Evolutionary conservation across 1,140 invertebrate genomes (phyloP).

Genomic region (Drosophila yakuba): DNA sequence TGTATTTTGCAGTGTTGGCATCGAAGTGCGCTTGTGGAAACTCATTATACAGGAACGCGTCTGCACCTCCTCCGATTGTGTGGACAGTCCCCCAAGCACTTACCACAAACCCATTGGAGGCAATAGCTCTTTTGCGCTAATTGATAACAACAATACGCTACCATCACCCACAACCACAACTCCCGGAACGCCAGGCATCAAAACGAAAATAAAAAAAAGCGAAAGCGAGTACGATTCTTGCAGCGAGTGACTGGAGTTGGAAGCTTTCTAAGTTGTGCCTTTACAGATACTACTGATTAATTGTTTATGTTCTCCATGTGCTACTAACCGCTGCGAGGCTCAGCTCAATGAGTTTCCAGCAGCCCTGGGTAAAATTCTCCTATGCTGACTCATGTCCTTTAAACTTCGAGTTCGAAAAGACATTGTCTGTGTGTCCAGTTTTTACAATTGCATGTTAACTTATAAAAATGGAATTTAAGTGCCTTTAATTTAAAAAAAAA

Average conservation of each 20-base stretch:
- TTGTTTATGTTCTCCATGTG: slow-evolving; percentile 69
- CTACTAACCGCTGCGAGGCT: slow-evolving; percentile 45
- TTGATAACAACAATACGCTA: slow-evolving; percentile 57
- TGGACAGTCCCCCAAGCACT: slow-evolving; percentile 52
- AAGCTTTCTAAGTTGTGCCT: slow-evolving; percentile 33
- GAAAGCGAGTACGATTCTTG: slow-evolving; percentile 84
- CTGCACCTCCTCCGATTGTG: slow-evolving; percentile 59
- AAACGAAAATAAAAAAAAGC: slow-evolving; percentile 64
- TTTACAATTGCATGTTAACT: slow-evolving; percentile 68
- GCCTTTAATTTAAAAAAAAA: slow-evolving; percentile 66
- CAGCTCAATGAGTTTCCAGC: slow-evolving; percentile 27
- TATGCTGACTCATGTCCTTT: neutral
- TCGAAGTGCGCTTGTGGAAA: slow-evolving; percentile 81
- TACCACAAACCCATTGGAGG: slow-evolving; percentile 56
- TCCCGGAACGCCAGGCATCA: slow-evolving; percentile 48
- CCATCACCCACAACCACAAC: slow-evolving; percentile 55
- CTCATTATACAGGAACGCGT: slow-evolving; percentile 76
- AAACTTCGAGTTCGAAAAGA: slow-evolving; percentile 7
- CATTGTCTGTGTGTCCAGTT: slow-evolving; percentile 4
- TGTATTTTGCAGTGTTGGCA: slow-evolving; percentile 61
- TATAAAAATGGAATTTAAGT: slow-evolving; percentile 75
- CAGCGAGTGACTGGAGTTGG: slow-evolving; percentile 63
- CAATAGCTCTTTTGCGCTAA: slow-evolving; percentile 25
- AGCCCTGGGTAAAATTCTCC: slow-evolving; percentile 9
- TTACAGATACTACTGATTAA: slow-evolving; percentile 42